phyloP scores from a whole-genome alignment of 1,140 invertebrate genomes.

The Atta colombica region DNA sequence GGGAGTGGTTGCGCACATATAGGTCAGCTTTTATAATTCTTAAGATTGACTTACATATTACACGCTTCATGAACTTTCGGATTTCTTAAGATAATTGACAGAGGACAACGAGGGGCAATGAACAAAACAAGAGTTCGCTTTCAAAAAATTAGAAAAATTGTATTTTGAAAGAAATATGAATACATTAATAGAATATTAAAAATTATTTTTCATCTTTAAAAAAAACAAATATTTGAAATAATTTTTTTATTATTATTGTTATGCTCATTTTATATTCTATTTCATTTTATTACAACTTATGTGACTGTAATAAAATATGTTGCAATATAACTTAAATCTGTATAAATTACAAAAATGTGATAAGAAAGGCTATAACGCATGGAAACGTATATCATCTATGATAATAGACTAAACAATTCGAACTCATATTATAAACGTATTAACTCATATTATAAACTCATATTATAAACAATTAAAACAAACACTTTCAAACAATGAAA shows the following conservation, averaged over 20 bases:
- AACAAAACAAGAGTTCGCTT: slow-evolving; percentile 52
- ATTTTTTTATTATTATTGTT: neutral
- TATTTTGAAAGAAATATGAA: neutral
- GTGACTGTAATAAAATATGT: neutral
- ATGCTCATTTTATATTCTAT: neutral
- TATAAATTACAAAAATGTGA: neutral
- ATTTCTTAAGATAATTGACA: slow-evolving; percentile 73
- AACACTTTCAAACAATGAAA: slow-evolving; percentile 77
- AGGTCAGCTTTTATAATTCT: slow-evolving; percentile 51
- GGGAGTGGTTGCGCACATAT: slow-evolving; percentile 66
- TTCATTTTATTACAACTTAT: neutral
- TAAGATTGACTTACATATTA: slow-evolving; percentile 73
- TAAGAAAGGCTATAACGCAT: neutral
- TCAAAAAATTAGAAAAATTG: slow-evolving; percentile 49
- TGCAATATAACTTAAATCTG: too few species aligned
- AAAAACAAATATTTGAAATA: slow-evolving; percentile 3
- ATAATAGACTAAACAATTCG: slow-evolving; percentile 78
- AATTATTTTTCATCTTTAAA: neutral
- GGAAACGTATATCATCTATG: slow-evolving; percentile 69
- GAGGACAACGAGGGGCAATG: slow-evolving; percentile 52
- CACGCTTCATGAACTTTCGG: slow-evolving; percentile 75
- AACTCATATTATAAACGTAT: slow-evolving; percentile 74
- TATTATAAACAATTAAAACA: slow-evolving; percentile 70
- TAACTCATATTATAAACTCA: too few species aligned
- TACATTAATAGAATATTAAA: neutral